Conservation (phyloP, 1,140 invertebrate species). For the Hydropsyche tenuis region DNA sequence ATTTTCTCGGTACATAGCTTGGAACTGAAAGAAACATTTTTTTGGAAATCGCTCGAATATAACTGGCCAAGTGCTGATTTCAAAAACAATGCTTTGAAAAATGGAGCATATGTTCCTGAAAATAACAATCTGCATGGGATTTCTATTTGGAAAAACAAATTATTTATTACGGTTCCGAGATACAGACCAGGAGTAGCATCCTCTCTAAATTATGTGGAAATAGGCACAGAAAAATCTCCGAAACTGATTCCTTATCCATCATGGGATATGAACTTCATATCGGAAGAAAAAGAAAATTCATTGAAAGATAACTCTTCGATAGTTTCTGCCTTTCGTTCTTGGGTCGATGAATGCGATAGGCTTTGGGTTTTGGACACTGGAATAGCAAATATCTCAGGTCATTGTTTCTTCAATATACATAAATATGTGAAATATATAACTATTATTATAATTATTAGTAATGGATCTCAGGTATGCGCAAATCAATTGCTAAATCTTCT, state of each 20-base stretch:
- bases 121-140: constrained; percentile 80
- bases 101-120: constrained; percentile 68
- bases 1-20: background rate
- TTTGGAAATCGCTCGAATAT: constrained; percentile 73
- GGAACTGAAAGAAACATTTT: constrained; percentile 65
- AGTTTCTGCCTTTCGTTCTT: constrained; percentile 64
- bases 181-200: constrained; percentile 78
- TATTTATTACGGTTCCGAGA: constrained; percentile 79
- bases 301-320: constrained; percentile 55
- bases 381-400: constrained; percentile 65
- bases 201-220: constrained; percentile 71
- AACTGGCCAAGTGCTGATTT: constrained; percentile 68
- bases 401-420: constrained; percentile 8
- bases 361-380: constrained; percentile 72
- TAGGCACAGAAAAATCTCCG: constrained; percentile 62
- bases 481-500: constrained; percentile 60
- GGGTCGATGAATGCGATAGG: constrained; percentile 68
- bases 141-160: constrained; percentile 75
- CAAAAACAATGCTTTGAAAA: constrained; percentile 65
- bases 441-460: background rate
- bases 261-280: constrained; percentile 68
- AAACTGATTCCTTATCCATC: constrained; percentile 73
- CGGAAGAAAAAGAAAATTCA: constrained; percentile 54
- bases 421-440: background rate
- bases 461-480: constrained; percentile 29